Evolutionary conservation across 1,140 invertebrate genomes (phyloP).

Genomic region (Acromyrmex heyeri): DNA sequence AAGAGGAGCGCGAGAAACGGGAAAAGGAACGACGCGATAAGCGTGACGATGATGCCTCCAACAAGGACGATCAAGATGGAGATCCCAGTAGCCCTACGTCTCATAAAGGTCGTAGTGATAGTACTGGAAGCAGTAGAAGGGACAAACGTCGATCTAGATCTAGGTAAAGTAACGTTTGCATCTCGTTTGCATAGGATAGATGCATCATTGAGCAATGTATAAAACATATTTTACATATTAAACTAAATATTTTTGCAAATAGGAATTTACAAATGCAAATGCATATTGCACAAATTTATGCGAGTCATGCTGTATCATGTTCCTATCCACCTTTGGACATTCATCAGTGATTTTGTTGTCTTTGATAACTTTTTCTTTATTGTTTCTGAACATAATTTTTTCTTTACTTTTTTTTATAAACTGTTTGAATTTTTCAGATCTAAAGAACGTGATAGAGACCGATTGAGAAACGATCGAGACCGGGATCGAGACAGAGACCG

Average conservation of each 20-base stretch:
- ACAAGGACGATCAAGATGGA: slow-evolving; percentile 85
- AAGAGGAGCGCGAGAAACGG: slow-evolving; percentile 85
- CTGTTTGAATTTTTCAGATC: slow-evolving; percentile 70
- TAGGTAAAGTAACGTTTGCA: slow-evolving; percentile 78
- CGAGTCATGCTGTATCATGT: not conserved
- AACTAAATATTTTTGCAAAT: not conserved
- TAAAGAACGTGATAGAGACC: slow-evolving; percentile 83
- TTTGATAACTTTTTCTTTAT: slow-evolving; percentile 4
- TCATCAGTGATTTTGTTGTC: not conserved
- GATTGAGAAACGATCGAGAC: slow-evolving; percentile 84
- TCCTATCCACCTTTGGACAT: not conserved
- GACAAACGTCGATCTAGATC: slow-evolving; percentile 86
- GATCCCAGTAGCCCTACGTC: slow-evolving; percentile 84
- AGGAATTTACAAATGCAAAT: not conserved
- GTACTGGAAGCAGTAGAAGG: slow-evolving; percentile 82
- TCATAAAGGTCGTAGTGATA: slow-evolving; percentile 81
- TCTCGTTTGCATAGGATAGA: not conserved
- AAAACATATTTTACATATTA: not conserved
- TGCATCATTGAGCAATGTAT: not conserved
- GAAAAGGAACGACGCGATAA: slow-evolving; percentile 83
- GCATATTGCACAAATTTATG: slow-evolving; percentile 3
- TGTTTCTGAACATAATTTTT: not conserved
- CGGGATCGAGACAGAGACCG: slow-evolving; percentile 84
- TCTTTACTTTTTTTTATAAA: not conserved
- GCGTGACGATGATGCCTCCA: slow-evolving; percentile 80